phyloP scores from a whole-genome alignment of 2,113 vertebrate species.

The Gallinago media region DNA sequence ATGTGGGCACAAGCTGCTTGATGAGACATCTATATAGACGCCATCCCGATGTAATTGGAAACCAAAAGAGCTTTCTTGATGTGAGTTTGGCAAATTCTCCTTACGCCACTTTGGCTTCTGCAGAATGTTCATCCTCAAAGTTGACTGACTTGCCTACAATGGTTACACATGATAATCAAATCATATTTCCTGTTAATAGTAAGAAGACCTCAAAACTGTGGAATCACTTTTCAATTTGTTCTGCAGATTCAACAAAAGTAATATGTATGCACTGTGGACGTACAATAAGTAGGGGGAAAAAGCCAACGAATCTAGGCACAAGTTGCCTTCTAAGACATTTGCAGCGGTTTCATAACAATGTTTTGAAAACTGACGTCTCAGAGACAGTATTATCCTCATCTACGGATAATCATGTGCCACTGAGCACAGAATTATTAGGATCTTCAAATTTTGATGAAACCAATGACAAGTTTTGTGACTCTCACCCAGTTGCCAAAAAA shows the following conservation, averaged over 20 bases:
- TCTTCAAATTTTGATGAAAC: constrained; percentile 80
- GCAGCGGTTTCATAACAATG: constrained; percentile 91
- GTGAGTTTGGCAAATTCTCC: constrained; percentile 80
- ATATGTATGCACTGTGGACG: constrained; percentile 97
- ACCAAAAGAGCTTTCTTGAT: constrained; percentile 83
- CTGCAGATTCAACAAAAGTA: constrained; percentile 94
- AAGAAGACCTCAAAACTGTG: constrained; percentile 99
- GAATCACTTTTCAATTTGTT: constrained; percentile 96
- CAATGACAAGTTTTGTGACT: constrained; percentile 86
- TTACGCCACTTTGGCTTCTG: constrained; percentile 78
- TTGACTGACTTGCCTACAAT: constrained; percentile 71
- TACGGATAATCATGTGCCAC: constrained; percentile 72
- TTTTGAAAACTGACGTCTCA: constrained; percentile 87
- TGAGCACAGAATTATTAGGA: constrained; percentile 79
- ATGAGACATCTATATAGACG: constrained; percentile 93
- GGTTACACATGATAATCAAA: constrained; percentile 78
- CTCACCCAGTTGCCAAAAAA: constrained; percentile 96
- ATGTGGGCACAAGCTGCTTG: constrained; percentile 94
- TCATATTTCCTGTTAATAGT: constrained; percentile 83
- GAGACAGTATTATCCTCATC: constrained; percentile 79
- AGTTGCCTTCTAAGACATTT: constrained; percentile 95
- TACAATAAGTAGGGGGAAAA: constrained; percentile 96
- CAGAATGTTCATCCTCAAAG: constrained; percentile 82
- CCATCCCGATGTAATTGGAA: constrained; percentile 89
- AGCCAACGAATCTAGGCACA: constrained; percentile 95